These are phyloP conservation scores for Garra rufa DNA, from an alignment of 2,113 vertebrate species.

Conservation along the genomic window DNA sequence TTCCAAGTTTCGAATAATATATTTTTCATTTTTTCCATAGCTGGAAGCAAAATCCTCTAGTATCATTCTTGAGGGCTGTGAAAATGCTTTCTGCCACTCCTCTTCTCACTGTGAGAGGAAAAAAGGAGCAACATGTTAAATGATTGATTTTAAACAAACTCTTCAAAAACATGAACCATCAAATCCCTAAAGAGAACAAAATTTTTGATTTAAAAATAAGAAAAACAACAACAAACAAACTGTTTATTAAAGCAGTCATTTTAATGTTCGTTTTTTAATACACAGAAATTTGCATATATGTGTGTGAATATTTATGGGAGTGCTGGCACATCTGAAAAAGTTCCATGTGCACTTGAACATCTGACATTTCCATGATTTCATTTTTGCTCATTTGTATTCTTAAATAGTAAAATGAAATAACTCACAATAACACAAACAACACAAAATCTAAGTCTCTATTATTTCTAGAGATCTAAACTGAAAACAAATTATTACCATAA, in stretches of 20 bases:
- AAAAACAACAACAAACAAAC: neutral
- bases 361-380: neutral
- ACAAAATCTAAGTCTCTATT: neutral
- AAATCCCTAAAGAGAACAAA: neutral
- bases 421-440: neutral
- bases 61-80: slow-evolving; percentile 34
- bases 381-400: neutral
- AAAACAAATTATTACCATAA: neutral
- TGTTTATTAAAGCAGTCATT: neutral
- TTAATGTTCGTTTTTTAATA: neutral
- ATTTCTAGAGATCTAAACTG: neutral
- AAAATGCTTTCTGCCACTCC: slow-evolving; percentile 34
- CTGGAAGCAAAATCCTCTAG: slow-evolving; percentile 35
- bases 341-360: neutral
- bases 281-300: neutral
- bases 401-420: neutral
- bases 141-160: neutral
- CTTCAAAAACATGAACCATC: neutral
- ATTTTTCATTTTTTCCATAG: slow-evolving; percentile 40
- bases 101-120: slow-evolving; percentile 52
- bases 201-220: neutral
- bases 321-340: neutral
- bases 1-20: slow-evolving; percentile 45
- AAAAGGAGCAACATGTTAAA: slow-evolving; percentile 36
- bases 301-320: neutral